phyloP scores from a whole-genome alignment of 2,797 vertebrate genomes.

The Champsocephalus gunnari region DNA sequence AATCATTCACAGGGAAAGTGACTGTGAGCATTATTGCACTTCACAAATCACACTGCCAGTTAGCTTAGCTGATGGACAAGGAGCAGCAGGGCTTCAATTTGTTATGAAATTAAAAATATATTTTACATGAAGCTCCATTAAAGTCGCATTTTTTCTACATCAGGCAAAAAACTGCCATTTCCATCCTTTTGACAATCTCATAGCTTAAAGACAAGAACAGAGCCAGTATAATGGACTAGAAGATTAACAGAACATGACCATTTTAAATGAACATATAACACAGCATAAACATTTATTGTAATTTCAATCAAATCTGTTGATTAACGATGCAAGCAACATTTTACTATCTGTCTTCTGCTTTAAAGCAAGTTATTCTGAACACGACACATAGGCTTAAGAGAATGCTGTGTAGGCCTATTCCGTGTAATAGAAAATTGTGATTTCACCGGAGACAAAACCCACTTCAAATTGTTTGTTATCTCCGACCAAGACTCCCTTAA shows the following conservation, averaged over 20 bases:
- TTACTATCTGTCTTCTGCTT: background rate
- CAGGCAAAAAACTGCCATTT: background rate
- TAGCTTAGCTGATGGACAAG: constrained; percentile 52
- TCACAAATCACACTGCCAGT: constrained; percentile 64
- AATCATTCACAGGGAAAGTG: constrained; percentile 70
- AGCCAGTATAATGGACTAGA: background rate
- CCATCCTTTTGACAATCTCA: background rate
- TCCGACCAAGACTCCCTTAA: background rate
- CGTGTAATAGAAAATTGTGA: background rate
- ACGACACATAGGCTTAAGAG: background rate
- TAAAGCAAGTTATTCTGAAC: background rate
- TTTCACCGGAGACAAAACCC: background rate
- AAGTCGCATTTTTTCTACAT: constrained; percentile 49
- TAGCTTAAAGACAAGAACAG: background rate
- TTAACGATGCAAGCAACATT: background rate
- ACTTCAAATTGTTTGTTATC: background rate
- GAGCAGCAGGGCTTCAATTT: constrained; percentile 33
- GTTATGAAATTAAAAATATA: constrained; percentile 49
- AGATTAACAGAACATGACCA: background rate
- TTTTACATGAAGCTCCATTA: constrained; percentile 40
- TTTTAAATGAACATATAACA: constrained; percentile 4
- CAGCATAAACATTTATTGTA: background rate
- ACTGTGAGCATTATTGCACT: constrained; percentile 50
- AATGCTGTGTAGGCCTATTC: background rate
- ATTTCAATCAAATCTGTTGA: background rate